Conservation (phyloP, 2,113 vertebrate species). For the Trichechus manatus region DNA sequence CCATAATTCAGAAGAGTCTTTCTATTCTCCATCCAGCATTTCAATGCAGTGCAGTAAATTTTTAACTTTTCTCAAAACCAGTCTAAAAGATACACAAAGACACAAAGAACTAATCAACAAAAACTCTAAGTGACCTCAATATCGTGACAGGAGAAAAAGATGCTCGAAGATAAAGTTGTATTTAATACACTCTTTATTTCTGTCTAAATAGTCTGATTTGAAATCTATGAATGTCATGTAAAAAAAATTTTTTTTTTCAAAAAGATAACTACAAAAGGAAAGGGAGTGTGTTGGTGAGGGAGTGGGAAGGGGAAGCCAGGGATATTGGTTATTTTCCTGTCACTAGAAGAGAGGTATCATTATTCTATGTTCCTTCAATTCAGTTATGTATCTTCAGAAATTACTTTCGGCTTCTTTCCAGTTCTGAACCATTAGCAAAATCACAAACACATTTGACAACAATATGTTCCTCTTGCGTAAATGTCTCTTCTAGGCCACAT, state of each 20-base stretch:
- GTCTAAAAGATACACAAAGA: neutral
- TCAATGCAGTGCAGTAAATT: neutral
- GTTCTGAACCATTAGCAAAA: constrained; percentile 88
- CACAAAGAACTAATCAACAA: neutral
- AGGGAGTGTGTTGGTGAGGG: neutral
- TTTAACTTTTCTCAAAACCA: constrained; percentile 24
- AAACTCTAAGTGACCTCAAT: neutral
- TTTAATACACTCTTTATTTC: constrained; percentile 22
- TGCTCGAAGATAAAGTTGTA: constrained; percentile 24
- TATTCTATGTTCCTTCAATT: constrained; percentile 56
- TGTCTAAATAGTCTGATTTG: constrained; percentile 19
- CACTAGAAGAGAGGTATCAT: neutral
- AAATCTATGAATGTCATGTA: neutral
- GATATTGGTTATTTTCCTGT: neutral
- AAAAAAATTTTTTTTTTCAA: neutral
- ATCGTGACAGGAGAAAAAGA: neutral
- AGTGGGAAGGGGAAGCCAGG: neutral
- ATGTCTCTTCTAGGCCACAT: constrained; percentile 88
- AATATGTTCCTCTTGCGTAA: constrained; percentile 89
- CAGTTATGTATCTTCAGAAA: constrained; percentile 83
- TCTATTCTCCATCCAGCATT: neutral
- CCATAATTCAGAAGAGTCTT: neutral
- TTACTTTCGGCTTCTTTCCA: constrained; percentile 84
- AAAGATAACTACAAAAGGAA: constrained; percentile 40
- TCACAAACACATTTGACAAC: constrained; percentile 87